phyloP scores from a whole-genome alignment of 1,140 invertebrate genomes.

The Hylaeus volcanicus region DNA sequence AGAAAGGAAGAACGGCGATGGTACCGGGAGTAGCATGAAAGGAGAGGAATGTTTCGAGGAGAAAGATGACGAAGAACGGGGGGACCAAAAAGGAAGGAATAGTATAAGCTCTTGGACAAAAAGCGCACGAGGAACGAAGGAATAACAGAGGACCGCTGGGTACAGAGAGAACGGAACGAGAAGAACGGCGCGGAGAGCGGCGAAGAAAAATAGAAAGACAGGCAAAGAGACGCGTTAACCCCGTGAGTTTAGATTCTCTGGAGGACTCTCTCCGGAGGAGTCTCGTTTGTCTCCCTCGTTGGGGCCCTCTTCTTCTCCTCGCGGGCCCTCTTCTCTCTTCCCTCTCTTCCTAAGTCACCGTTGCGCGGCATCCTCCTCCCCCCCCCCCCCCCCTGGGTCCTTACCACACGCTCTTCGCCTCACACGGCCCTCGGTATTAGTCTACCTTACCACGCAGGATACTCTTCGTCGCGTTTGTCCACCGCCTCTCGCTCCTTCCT shows the following conservation, averaged over 20 bases:
- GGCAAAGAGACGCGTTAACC: constrained; percentile 41
- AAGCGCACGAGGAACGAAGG: constrained; percentile 17
- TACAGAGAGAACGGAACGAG: constrained; percentile 9
- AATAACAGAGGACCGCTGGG: constrained; percentile 14
- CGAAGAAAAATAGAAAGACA: constrained; percentile 31
- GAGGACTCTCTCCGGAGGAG: constrained; percentile 47
- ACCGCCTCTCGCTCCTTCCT: constrained; percentile 27
- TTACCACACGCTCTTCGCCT: constrained; percentile 36
- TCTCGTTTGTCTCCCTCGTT: constrained; percentile 60
- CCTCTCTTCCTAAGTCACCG: constrained; percentile 32
- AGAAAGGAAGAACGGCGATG: constrained; percentile 13
- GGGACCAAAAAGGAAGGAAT: constrained; percentile 7
- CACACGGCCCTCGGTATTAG: constrained; percentile 22
- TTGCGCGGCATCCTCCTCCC: constrained; percentile 34
- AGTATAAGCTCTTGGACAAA: constrained; percentile 12
- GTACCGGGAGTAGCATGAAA: not conserved
- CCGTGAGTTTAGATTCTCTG: constrained; percentile 56
- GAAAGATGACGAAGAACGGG: constrained; percentile 36
- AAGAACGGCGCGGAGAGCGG: constrained; percentile 3
- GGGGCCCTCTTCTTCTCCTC: constrained; percentile 35
- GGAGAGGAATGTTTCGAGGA: constrained; percentile 32
- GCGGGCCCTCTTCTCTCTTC: constrained; percentile 16
- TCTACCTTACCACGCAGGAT: constrained; percentile 40
- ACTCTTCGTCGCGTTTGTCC: constrained; percentile 15
- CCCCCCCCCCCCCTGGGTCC: constrained; percentile 26